Conservation (phyloP, 2,888 invertebrate species). For the Sceliomorpha sp. region DNA sequence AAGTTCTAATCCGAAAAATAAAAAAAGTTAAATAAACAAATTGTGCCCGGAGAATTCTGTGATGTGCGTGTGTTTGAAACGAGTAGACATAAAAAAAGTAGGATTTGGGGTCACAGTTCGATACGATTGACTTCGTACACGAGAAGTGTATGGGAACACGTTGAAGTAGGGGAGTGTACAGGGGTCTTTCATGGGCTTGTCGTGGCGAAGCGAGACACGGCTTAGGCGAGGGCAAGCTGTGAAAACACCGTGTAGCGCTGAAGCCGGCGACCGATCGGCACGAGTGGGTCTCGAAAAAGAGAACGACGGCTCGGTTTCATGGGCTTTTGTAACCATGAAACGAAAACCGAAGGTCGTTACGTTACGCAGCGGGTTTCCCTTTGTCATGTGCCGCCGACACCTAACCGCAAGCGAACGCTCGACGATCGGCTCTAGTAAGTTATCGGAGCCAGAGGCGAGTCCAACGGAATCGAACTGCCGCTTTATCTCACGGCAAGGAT, state of each 20-base stretch:
- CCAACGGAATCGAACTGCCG: too few relatives aligned
- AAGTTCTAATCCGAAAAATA: too few relatives aligned
- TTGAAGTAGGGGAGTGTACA: slow-evolving; percentile 20
- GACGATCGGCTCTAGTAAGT: slow-evolving; percentile 39
- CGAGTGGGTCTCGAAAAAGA: slow-evolving; percentile 57
- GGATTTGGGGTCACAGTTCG: slow-evolving; percentile 67
- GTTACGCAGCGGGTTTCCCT: slow-evolving; percentile 77
- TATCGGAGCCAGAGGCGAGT: slow-evolving; percentile 30
- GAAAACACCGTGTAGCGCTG: slow-evolving; percentile 64
- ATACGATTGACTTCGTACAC: slow-evolving; percentile 61
- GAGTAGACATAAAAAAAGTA: slow-evolving; percentile 37
- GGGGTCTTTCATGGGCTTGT: slow-evolving; percentile 54
- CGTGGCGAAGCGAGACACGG: slow-evolving; percentile 15
- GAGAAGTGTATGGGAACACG: slow-evolving; percentile 56
- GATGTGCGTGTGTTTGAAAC: too few relatives aligned
- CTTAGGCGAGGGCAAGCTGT: slow-evolving; percentile 67
- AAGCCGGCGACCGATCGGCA: slow-evolving; percentile 41
- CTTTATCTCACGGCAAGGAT: too few relatives aligned
- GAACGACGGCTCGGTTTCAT: slow-evolving; percentile 67
- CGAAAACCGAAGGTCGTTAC: slow-evolving; percentile 79
- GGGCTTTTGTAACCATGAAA: slow-evolving; percentile 75
- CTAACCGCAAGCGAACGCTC: slow-evolving; percentile 69
- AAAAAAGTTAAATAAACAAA: too few relatives aligned
- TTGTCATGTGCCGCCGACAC: slow-evolving; percentile 78
- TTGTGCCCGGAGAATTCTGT: too few relatives aligned